Evolutionary conservation across 2,797 vertebrate genomes (phyloP).

Genomic region (Eulemur mongoz): DNA sequence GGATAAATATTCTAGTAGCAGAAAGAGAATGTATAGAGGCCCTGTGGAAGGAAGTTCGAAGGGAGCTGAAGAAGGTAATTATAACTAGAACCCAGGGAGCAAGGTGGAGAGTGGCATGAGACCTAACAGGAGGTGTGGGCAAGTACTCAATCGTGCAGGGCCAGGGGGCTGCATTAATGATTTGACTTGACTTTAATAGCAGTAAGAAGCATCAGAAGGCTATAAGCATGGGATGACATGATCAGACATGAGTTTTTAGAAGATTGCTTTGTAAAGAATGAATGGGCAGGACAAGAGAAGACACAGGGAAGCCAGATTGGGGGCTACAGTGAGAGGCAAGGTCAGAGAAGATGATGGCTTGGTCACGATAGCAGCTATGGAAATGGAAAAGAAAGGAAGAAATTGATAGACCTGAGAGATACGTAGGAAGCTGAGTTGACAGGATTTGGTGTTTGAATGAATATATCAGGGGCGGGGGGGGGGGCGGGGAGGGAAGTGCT

Average conservation of each 20-base stretch:
- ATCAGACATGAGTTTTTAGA: neutral
- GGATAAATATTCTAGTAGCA: neutral
- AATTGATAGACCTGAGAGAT: neutral
- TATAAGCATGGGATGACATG: neutral
- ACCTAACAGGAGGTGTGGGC: neutral
- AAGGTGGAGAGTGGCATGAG: neutral
- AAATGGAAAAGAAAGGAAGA: neutral
- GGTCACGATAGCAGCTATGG: neutral
- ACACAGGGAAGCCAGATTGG: neutral
- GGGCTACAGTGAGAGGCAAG: neutral
- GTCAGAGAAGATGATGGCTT: neutral
- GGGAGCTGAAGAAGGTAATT: neutral
- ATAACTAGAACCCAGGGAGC: neutral
- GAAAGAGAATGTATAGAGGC: neutral
- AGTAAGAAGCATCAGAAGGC: neutral
- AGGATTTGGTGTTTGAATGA: neutral
- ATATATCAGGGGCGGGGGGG: neutral
- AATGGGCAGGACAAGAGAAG: neutral
- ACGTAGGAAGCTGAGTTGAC: neutral
- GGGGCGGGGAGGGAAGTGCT: neutral
- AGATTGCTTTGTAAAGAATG: neutral
- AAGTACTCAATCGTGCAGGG: neutral
- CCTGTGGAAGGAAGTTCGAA: neutral
- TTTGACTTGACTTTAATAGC: neutral
- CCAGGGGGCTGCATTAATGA: neutral